phyloP scores from a whole-genome alignment of 37 sponge, comb jelly and placozoan species.

The Petrosia ficiformis region DNA sequence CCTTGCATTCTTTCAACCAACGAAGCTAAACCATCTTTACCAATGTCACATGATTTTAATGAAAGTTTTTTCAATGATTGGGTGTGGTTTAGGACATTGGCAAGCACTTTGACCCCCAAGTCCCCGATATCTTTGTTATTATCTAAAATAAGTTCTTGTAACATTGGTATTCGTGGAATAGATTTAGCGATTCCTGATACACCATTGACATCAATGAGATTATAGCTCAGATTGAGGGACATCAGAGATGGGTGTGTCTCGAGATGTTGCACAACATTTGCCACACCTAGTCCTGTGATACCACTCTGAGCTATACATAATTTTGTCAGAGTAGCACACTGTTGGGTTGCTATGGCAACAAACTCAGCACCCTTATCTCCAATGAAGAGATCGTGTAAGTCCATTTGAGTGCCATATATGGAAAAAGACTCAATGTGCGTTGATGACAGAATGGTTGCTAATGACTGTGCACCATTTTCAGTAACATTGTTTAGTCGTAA shows the following conservation, averaged over 20 bases:
- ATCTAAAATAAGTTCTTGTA: constrained; percentile 12
- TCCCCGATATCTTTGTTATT: constrained; percentile 21
- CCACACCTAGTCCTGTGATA: constrained; percentile 20
- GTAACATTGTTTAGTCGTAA: constrained; percentile 27
- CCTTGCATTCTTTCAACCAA: constrained; percentile 8
- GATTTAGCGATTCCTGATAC: constrained; percentile 6
- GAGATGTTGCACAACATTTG: not conserved
- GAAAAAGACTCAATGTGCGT: constrained; percentile 8
- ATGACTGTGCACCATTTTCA: constrained; percentile 1
- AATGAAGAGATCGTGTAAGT: constrained; percentile 28
- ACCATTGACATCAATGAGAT: constrained; percentile 8
- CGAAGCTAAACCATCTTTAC: constrained; percentile 3
- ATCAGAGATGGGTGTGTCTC: not conserved
- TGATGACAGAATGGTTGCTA: constrained; percentile 7
- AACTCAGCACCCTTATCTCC: constrained; percentile 29
- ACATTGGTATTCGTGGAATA: not conserved
- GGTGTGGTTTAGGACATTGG: constrained; percentile 9
- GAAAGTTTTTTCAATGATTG: constrained; percentile 9
- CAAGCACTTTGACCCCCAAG: constrained; percentile 24
- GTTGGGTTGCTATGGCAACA: not conserved
- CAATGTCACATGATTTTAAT: constrained; percentile 31
- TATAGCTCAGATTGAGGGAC: constrained; percentile 24
- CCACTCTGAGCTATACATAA: constrained; percentile 27
- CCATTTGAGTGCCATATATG: constrained; percentile 41
- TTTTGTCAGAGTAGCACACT: not conserved